A percentile compares a stretch with the other conserved stretches of the same genome.
Conservation (phyloP, 2,113 vertebrate species). For the Nestor notabilis region DNA sequence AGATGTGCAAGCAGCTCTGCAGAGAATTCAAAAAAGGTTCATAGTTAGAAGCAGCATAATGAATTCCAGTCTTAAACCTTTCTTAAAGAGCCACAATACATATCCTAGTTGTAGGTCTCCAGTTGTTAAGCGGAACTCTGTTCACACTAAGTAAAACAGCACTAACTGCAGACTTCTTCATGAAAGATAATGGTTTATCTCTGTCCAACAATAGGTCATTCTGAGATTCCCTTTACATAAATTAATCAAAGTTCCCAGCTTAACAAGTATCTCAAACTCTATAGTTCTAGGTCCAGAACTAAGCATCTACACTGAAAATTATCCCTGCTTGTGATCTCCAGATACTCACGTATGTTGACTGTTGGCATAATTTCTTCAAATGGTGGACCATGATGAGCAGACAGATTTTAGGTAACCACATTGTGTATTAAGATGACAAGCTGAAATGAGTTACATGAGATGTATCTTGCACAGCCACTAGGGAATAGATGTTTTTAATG, state of each 20-base stretch:
- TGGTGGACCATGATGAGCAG: not conserved
- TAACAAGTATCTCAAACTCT: not conserved
- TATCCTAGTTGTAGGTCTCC: not conserved
- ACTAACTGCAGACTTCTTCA: not conserved
- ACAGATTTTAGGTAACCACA: not conserved
- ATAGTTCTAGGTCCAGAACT: not conserved
- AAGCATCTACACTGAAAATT: not conserved
- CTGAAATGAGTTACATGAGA: not conserved
- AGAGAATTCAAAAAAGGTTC: not conserved
- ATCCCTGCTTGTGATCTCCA: not conserved
- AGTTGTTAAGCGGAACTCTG: not conserved
- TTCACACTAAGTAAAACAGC: not conserved
- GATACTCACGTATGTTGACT: not conserved
- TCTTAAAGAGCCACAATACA: not conserved
- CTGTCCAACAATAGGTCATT: not conserved
- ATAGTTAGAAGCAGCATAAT: not conserved
- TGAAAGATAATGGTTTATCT: not conserved
- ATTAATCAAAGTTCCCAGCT: not conserved
- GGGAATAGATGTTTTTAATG: not conserved
- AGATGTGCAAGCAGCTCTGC: not conserved
- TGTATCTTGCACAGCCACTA: not conserved
- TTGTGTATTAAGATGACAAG: not conserved
- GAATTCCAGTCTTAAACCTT: not conserved
- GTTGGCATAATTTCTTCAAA: not conserved
- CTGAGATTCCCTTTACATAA: not conserved